Conservation (phyloP, 53 echinoderm and acorn worm genomes). For the Apostichopus leukothele region DNA sequence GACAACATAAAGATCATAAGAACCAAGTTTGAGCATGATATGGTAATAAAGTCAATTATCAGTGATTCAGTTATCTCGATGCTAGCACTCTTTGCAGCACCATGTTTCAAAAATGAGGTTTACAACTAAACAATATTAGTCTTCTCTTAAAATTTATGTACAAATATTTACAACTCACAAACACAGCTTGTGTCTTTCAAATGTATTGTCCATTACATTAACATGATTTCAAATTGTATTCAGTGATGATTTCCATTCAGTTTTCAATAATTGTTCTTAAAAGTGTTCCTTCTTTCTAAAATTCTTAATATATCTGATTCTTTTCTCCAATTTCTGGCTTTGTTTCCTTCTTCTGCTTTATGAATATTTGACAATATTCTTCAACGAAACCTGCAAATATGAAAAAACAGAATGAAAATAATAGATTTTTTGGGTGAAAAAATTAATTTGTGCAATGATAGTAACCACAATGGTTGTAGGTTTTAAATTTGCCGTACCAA, state of each 20-base stretch:
- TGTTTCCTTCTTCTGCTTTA: not conserved
- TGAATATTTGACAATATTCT: too few species aligned
- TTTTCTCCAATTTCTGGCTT: not conserved
- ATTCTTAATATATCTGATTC: slow-evolving; percentile 20
- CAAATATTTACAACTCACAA: slow-evolving; percentile 32
- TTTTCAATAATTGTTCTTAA: not conserved
- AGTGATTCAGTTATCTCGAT: not conserved
- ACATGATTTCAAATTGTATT: slow-evolving; percentile 17
- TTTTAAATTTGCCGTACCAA: too few species aligned
- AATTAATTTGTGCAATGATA: too few species aligned
- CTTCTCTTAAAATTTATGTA: slow-evolving; percentile 8
- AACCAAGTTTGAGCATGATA: not conserved
- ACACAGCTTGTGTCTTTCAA: slow-evolving; percentile 1
- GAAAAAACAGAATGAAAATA: too few species aligned
- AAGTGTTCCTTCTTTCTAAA: not conserved
- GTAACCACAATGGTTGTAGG: too few species aligned
- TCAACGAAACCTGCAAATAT: too few species aligned
- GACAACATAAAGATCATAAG: too few species aligned
- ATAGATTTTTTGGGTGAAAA: too few species aligned
- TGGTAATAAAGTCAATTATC: not conserved
- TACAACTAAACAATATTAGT: not conserved
- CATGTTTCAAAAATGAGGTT: not conserved
- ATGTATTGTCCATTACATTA: slow-evolving; percentile 25
- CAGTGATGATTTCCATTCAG: not conserved
- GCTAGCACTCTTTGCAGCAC: not conserved